These are phyloP conservation scores for Tetrax tetrax DNA, from an alignment of 2,113 vertebrate genomes.

Conservation along the genomic window DNA sequence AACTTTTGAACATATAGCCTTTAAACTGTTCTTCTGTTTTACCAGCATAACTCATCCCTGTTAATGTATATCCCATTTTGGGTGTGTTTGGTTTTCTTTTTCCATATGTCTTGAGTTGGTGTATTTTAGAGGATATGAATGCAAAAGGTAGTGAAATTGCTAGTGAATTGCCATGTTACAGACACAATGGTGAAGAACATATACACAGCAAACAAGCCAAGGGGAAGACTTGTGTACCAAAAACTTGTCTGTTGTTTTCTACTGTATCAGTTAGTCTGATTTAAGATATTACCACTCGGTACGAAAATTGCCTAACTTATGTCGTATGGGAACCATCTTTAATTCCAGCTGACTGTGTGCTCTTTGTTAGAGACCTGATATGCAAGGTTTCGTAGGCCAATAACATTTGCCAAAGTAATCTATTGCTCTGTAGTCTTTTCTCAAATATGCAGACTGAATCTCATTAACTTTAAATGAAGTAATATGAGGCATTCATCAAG, in stretches of 20 bases:
- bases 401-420: background rate
- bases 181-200: background rate
- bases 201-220: background rate
- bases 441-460: background rate
- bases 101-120: background rate
- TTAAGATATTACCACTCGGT: background rate
- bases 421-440: background rate
- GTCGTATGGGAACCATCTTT: rapidly evolving
- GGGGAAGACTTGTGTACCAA: background rate
- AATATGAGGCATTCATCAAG: background rate
- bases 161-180: background rate
- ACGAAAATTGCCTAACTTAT: background rate
- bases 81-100: background rate
- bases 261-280: background rate
- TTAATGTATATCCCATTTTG: background rate
- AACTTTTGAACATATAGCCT: background rate
- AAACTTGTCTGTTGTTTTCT: background rate
- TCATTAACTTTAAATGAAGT: conserved; percentile 26
- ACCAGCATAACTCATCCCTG: background rate
- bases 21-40: background rate
- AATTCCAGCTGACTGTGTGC: background rate
- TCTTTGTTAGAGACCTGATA: background rate
- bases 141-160: background rate
- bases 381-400: background rate
- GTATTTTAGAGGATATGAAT: background rate